Evolutionary conservation across 2,888 invertebrate genomes (phyloP).

Genomic region (Blera fallax): DNA sequence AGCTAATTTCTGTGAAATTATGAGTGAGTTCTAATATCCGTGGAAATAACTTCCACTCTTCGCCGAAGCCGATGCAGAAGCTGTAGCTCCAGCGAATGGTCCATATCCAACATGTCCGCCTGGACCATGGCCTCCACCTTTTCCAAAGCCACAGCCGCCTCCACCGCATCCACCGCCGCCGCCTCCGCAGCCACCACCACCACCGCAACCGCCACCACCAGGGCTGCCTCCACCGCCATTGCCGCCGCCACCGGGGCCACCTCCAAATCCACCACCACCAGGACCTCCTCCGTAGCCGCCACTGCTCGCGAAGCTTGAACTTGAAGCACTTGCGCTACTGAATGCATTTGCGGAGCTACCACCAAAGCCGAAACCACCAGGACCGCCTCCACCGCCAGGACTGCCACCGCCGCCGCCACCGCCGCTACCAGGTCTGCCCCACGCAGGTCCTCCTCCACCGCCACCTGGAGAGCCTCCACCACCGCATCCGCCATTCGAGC

Average conservation of each 20-base stretch:
- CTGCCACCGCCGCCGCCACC: slow-evolving; percentile 16
- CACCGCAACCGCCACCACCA: slow-evolving; percentile 16
- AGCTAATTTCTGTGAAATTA: neutral
- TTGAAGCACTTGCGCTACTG: slow-evolving; percentile 69
- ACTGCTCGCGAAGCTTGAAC: slow-evolving; percentile 70
- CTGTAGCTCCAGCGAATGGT: slow-evolving; percentile 65
- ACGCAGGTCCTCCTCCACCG: neutral
- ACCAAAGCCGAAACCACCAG: slow-evolving; percentile 23
- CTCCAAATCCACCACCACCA: slow-evolving; percentile 84
- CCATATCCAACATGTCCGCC: slow-evolving; percentile 82
- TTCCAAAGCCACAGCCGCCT: slow-evolving; percentile 26
- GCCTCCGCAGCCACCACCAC: slow-evolving; percentile 83
- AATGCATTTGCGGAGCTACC: slow-evolving; percentile 54
- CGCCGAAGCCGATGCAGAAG: slow-evolving; percentile 74
- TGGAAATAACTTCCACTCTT: slow-evolving; percentile 44
- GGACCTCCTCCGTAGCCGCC: slow-evolving; percentile 81
- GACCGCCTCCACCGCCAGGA: slow-evolving; percentile 11
- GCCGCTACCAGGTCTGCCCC: neutral
- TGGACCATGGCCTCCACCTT: slow-evolving; percentile 81
- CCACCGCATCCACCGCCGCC: slow-evolving; percentile 83
- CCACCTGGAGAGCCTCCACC: slow-evolving; percentile 18
- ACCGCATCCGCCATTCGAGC: neutral
- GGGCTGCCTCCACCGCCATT: slow-evolving; percentile 16
- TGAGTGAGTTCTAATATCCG: slow-evolving; percentile 28
- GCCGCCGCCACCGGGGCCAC: slow-evolving; percentile 84